Evolutionary conservation across 2,797 vertebrate genomes (phyloP).

Genomic region (Enteromius thamalakanensis): DNA sequence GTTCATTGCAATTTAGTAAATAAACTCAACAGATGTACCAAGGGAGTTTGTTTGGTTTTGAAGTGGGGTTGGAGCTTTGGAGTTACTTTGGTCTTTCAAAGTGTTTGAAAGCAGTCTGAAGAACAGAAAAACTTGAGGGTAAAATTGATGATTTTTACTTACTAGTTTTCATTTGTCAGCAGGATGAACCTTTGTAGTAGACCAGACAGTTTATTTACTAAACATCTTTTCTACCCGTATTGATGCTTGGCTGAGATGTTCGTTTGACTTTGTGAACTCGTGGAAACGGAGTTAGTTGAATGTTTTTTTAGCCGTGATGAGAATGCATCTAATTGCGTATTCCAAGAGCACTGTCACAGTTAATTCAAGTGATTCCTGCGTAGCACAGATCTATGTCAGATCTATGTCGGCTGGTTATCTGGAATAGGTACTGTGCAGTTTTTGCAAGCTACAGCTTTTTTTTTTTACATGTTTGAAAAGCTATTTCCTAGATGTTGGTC

Average conservation of each 20-base stretch:
- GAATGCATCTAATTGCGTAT: background rate
- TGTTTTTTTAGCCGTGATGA: background rate
- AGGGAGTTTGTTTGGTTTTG: background rate
- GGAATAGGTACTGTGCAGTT: slow-evolving; percentile 15
- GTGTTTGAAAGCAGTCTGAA: background rate
- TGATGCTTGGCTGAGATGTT: slow-evolving; percentile 9
- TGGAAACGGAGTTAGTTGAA: background rate
- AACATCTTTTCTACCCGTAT: slow-evolving; percentile 33
- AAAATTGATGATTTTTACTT: slow-evolving; percentile 28
- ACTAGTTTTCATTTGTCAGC: slow-evolving; percentile 19
- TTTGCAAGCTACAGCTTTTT: slow-evolving; percentile 27
- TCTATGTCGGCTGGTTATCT: slow-evolving; percentile 11
- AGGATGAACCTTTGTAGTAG: slow-evolving; percentile 13
- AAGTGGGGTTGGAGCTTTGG: background rate
- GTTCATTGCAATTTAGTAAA: background rate
- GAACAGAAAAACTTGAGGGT: background rate
- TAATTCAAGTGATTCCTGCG: background rate
- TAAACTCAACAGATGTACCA: background rate
- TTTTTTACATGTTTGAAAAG: slow-evolving; percentile 41
- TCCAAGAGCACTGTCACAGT: slow-evolving; percentile 5
- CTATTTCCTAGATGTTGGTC: slow-evolving; percentile 54
- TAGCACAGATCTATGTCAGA: background rate
- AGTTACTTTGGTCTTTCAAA: background rate
- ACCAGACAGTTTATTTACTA: slow-evolving; percentile 36
- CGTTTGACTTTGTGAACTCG: slow-evolving; percentile 5